Percentiles rank a stretch among this genome's conserved stretches.
Evolutionary conservation across 1,140 invertebrate species (phyloP).

Genomic region (Sesamia nonagrioides): DNA sequence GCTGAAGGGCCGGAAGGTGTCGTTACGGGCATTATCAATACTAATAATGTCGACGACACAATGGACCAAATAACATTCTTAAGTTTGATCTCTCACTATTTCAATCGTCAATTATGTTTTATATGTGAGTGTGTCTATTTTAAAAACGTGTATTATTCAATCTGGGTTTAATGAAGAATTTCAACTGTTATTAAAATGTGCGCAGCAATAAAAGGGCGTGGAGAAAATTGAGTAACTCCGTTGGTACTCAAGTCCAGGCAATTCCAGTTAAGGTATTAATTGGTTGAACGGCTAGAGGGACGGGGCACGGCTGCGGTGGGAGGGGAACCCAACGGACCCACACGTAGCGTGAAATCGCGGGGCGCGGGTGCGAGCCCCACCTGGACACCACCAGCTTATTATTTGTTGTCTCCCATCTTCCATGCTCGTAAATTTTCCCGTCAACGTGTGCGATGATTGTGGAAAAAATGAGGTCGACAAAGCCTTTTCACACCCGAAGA

Average conservation of each 20-base stretch:
- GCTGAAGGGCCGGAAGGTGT: conserved; percentile 84
- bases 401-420: conserved; percentile 86
- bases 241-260: conserved; percentile 63
- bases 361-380: conserved; percentile 76
- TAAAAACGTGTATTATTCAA: conserved; percentile 32
- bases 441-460: conserved; percentile 86
- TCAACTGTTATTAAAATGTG: conserved; percentile 63
- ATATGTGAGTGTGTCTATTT: conserved; percentile 31
- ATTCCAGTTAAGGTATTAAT: conserved; percentile 83
- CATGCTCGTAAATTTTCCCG: conserved; percentile 86
- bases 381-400: conserved; percentile 80
- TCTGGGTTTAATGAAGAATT: conserved; percentile 58
- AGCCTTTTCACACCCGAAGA: conserved; percentile 80
- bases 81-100: conserved; percentile 46
- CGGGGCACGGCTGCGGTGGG: conserved; percentile 47
- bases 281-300: conserved; percentile 63
- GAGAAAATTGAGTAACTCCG: conserved; percentile 63
- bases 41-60: conserved; percentile 71
- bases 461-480: conserved; percentile 82
- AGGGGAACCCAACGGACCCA: conserved; percentile 67
- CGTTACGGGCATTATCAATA: conserved; percentile 80
- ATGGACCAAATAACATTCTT: conserved; percentile 57
- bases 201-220: conserved; percentile 64
- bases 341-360: conserved; percentile 85
- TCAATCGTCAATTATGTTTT: conserved; percentile 24